Evolutionary conservation across 2,797 vertebrate genomes (phyloP), one percentile per base, ranked within the genome.

Genomic region (Anabacerthia variegaticeps): DNA sequence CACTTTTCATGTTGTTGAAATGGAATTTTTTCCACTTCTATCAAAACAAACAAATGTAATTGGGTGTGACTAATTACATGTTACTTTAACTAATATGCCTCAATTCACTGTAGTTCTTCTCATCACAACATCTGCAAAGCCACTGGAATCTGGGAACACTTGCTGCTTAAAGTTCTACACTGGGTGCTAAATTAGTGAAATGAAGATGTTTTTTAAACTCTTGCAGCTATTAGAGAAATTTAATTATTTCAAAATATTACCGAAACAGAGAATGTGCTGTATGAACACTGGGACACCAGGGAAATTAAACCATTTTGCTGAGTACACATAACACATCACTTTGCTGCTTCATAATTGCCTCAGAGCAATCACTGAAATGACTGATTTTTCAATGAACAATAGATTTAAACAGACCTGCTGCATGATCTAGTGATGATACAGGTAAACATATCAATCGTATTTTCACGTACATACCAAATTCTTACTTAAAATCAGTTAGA

Each of bases 201-300:
- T 86, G 15, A 86, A 89, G 86, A 82, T 46, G 12, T 69, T 91
- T 90, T 69, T 62, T 59, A 81, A 91, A 86, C 69, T 92, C 71
- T 63, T 81, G 10, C 15, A 67, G 43, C 36, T 72, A 78, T 91
- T 86, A 88, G 21, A 79, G 32, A 92, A 86, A 88, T 73, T 30
- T 81, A 91, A 87, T 88, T 91, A 79, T 74, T 86, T 15, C 88
- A 93, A 93, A 93, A 72, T 85, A 59, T 73, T 76, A 28, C 13
- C 32, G 34, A 79, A 89, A 86, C 24, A 43, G 55, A 72, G 39
- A 86, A 78, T 51, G 5, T 66, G 48, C 37, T 77, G 20, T 69
- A 65, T 0, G 1, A 89, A 21, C 39, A 37, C 39, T 2, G 19
- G 14, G 7, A 11, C 36, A 66, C 3, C 5, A 63, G 56, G 41